Conservation (phyloP, 92 coral and sea anemone species). For the Palythoa grandiflora region DNA sequence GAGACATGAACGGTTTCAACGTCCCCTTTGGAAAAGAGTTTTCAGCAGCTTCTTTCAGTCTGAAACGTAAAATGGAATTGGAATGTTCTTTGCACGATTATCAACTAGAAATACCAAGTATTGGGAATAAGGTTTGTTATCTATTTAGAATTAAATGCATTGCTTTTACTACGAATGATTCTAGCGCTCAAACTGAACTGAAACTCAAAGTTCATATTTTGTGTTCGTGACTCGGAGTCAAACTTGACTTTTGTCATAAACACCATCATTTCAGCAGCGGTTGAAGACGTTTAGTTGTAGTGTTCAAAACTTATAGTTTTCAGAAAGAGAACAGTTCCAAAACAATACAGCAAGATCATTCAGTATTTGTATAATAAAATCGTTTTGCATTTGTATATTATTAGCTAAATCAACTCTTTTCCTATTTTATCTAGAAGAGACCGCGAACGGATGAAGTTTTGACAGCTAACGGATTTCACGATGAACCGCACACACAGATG, state of each 20-base stretch:
- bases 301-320: too few relatives aligned
- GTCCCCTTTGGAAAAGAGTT: neutral
- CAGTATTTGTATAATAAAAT: too few relatives aligned
- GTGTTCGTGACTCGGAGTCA: neutral
- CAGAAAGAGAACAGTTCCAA: too few relatives aligned
- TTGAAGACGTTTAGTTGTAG: too few relatives aligned
- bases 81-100: conserved; percentile 11
- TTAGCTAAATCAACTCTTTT: neutral
- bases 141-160: neutral
- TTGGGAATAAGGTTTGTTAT: conserved; percentile 27
- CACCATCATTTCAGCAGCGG: too few relatives aligned
- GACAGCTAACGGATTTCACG: neutral
- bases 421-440: conserved; percentile 17
- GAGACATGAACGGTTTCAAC: conserved; percentile 14
- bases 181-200: neutral
- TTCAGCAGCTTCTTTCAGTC: conserved; percentile 20
- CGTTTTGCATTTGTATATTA: too few relatives aligned
- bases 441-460: conserved; percentile 1
- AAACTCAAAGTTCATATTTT: neutral
- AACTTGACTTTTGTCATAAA: neutral
- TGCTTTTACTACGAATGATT: neutral
- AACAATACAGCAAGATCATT: too few relatives aligned
- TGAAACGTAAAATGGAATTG: conserved; percentile 38
- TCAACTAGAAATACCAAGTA: conserved; percentile 10
- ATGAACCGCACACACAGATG: conserved; percentile 11